Evolutionary conservation across 2,888 invertebrate genomes (phyloP).

Genomic region (Tetranychus piercei): DNA sequence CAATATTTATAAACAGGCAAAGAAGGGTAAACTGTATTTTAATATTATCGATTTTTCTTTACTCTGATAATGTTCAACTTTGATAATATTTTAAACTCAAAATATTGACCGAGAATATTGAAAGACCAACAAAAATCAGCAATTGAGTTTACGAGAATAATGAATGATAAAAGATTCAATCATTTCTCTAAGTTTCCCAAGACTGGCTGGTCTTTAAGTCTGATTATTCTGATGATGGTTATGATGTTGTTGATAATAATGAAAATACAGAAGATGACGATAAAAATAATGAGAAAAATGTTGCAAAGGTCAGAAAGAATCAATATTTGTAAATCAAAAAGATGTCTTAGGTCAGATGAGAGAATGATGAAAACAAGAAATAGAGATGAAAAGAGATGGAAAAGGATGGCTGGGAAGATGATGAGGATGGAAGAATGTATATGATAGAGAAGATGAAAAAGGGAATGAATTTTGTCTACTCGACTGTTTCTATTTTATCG

Average conservation of each 20-base stretch:
- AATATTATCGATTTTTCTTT: too few relatives aligned
- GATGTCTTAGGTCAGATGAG: constrained; percentile 1
- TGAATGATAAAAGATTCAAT: not conserved
- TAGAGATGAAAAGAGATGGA: not conserved
- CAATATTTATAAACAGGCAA: too few relatives aligned
- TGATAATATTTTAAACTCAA: too few relatives aligned
- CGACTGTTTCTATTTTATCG: not conserved
- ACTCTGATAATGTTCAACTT: too few relatives aligned
- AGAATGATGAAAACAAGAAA: not conserved
- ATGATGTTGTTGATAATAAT: not conserved
- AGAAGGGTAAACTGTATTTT: too few relatives aligned
- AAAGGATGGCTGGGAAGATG: not conserved
- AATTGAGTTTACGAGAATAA: too few relatives aligned
- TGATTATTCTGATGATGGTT: not conserved
- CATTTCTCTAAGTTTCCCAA: not conserved
- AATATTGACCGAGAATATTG: too few relatives aligned
- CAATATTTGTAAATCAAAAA: not conserved
- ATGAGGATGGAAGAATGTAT: not conserved
- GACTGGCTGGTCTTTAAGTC: not conserved
- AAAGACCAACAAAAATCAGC: too few relatives aligned
- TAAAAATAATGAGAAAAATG: not conserved
- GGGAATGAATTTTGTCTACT: not conserved
- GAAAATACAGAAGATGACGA: not conserved
- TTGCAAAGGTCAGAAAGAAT: not conserved
- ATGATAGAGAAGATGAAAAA: not conserved